A percentile compares a stretch with the other conserved stretches of the same genome.
These are phyloP conservation scores for Hirundo rustica DNA, from an alignment of 2,797 vertebrate genomes.

Conservation along the genomic window DNA sequence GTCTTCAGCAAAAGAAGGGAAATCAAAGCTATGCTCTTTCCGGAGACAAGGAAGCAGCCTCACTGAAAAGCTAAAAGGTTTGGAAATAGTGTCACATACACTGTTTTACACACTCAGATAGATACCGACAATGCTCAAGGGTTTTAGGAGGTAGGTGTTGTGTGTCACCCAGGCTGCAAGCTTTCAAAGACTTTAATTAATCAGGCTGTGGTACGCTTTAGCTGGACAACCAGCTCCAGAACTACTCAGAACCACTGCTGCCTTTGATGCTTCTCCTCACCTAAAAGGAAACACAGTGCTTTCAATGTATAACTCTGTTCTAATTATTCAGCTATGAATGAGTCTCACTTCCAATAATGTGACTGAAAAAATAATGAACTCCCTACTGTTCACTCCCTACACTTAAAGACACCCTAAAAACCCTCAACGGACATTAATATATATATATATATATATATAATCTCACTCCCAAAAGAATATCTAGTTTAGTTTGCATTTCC, in stretches of 20 bases:
- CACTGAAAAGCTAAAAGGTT: not conserved
- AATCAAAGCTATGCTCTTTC: not conserved
- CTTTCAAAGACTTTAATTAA: not conserved
- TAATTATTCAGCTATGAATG: not conserved
- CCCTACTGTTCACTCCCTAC: no score
- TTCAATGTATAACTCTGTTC: not conserved
- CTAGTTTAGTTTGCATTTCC: not conserved
- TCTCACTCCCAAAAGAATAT: not conserved
- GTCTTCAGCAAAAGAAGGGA: not conserved
- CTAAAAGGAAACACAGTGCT: not conserved
- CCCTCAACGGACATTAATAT: not conserved
- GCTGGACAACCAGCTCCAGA: not conserved
- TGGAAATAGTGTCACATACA: not conserved
- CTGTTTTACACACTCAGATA: not conserved
- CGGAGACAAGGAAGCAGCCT: not conserved
- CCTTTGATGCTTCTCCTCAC: not conserved
- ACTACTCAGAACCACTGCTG: not conserved
- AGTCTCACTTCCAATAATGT: not conserved
- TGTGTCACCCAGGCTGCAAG: not conserved
- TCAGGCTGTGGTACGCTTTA: not conserved
- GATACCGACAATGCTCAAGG: not conserved
- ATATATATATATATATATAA: not conserved
- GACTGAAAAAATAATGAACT: not conserved
- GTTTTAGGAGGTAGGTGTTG: not conserved
- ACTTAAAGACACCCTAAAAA: not conserved